These are phyloP conservation scores for Leptopilina myrica DNA, from an alignment of 2,888 invertebrate species.

Conservation along the genomic window DNA sequence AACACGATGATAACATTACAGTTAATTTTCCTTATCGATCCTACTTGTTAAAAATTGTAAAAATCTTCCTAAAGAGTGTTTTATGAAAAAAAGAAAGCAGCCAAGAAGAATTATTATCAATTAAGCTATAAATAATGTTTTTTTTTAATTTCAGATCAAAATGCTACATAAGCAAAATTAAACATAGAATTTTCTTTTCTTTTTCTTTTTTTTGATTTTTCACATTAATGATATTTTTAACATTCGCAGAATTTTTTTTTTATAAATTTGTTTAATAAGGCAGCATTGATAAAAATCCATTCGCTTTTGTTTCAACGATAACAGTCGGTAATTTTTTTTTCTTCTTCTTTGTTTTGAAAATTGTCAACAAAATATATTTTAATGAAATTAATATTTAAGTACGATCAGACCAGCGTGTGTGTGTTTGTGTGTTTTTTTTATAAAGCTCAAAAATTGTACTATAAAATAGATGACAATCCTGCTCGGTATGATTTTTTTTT, in stretches of 20 bases:
- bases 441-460: constrained; percentile 31
- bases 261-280: constrained; percentile 30
- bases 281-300: constrained; percentile 32
- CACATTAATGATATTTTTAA: constrained; percentile 15
- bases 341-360: constrained; percentile 1
- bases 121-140: not conserved
- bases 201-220: not conserved
- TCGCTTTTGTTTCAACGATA: not conserved
- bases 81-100: not conserved
- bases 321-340: constrained; percentile 10
- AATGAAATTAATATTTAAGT: constrained; percentile 12
- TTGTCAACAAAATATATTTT: not conserved
- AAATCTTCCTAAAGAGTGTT: constrained; percentile 35
- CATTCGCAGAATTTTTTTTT: constrained; percentile 7
- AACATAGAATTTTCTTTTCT: not conserved
- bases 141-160: constrained; percentile 13
- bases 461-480: constrained; percentile 23
- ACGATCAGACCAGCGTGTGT: constrained; percentile 16
- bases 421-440: not conserved
- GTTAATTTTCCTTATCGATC: not conserved
- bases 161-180: constrained; percentile 30
- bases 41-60: constrained; percentile 20
- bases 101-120: not conserved
- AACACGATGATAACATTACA: constrained; percentile 21
- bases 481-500: not conserved